phyloP scores from a whole-genome alignment of 2,113 vertebrate genomes.

The Anser cygnoides region DNA sequence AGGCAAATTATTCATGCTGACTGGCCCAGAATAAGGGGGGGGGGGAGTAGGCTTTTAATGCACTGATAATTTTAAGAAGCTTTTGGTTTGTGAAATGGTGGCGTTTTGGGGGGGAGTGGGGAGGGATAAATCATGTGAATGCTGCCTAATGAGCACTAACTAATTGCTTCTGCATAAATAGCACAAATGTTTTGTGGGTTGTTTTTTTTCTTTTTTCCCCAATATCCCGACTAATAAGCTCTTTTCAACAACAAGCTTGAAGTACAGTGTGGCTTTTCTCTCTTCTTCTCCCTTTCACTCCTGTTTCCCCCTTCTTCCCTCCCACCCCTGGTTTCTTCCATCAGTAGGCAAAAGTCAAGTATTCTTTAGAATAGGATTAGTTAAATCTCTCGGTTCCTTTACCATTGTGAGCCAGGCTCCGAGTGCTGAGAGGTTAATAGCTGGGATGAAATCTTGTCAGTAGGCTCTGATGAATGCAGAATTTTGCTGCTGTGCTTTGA shows the following conservation, averaged over 20 bases:
- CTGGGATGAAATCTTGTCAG: constrained; percentile 81
- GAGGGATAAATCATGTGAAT: constrained; percentile 20
- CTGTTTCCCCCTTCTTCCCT: constrained; percentile 1
- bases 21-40: constrained; percentile 51
- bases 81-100: constrained; percentile 24
- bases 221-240: constrained; percentile 45
- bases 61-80: constrained; percentile 51
- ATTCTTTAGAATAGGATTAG: constrained; percentile 84
- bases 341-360: constrained; percentile 78
- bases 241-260: constrained; percentile 40
- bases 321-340: constrained; percentile 70
- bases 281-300: constrained; percentile 25
- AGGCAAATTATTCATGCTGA: constrained; percentile 70
- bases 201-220: background rate
- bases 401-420: constrained; percentile 70
- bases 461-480: constrained; percentile 77
- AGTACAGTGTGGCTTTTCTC: constrained; percentile 35
- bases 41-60: background rate
- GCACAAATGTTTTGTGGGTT: constrained; percentile 17
- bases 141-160: constrained; percentile 65
- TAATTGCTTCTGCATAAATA: constrained; percentile 64
- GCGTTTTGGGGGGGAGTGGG: background rate
- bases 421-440: constrained; percentile 84
- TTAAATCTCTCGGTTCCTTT: constrained; percentile 74
- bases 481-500: constrained; percentile 80